These are phyloP conservation scores for Atta cephalotes DNA, from an alignment of 1,140 invertebrate species.

Conservation along the genomic window DNA sequence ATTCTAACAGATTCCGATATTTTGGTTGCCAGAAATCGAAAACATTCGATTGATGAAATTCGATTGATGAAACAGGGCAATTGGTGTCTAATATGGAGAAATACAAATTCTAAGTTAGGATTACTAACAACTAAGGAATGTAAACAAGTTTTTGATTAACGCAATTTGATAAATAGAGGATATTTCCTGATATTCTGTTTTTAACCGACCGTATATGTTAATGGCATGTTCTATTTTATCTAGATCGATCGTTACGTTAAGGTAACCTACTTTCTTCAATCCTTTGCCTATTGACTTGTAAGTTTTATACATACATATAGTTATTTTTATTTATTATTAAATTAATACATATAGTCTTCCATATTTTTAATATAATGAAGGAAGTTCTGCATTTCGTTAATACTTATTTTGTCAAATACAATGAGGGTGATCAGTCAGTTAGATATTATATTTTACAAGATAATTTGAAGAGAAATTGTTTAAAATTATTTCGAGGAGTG, in stretches of 20 bases:
- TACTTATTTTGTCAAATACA: not conserved
- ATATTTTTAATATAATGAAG: not conserved
- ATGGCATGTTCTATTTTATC: conserved; percentile 38
- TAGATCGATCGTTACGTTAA: conserved; percentile 49
- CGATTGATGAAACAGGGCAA: not conserved
- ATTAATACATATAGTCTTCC: not conserved
- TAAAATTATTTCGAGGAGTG: not conserved
- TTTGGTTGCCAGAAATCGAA: not conserved
- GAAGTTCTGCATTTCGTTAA: not conserved
- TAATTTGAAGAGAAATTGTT: not conserved
- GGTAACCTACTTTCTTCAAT: conserved; percentile 41
- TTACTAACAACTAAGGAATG: not conserved
- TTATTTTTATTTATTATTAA: conserved; percentile 34
- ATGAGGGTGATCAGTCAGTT: not conserved
- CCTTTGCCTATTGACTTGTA: conserved; percentile 3
- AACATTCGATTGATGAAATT: not conserved
- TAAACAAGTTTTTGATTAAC: conserved; percentile 3
- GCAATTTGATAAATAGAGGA: conserved; percentile 19
- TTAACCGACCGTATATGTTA: conserved; percentile 13
- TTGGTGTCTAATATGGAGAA: not conserved
- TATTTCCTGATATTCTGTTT: conserved; percentile 18
- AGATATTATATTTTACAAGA: not conserved
- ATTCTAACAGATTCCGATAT: conserved; percentile 23
- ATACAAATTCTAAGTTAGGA: not conserved
- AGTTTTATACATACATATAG: not conserved